A percentile compares a stretch with the other conserved stretches of the same genome.
Conservation (phyloP, 2,888 invertebrate species). For the Drosophila nr. fundita region DNA sequence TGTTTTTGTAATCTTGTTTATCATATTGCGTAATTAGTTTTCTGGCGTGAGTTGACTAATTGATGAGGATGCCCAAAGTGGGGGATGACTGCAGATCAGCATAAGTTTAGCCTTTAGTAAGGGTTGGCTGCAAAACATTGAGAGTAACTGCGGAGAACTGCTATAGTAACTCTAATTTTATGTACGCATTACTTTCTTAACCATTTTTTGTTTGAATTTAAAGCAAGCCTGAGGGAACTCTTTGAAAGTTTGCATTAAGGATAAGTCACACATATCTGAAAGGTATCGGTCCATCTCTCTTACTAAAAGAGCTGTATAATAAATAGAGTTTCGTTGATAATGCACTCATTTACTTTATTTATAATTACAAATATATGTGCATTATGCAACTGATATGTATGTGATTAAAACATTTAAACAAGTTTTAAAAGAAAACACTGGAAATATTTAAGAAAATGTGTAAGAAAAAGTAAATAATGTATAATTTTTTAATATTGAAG, state of each 20-base stretch:
- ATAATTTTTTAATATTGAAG: neutral
- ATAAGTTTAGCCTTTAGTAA: neutral
- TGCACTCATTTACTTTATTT: neutral
- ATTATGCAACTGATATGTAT: neutral
- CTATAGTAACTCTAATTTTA: neutral
- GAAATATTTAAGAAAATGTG: no score
- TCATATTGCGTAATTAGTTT: slow-evolving; percentile 53
- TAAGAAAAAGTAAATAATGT: neutral
- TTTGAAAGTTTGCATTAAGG: neutral
- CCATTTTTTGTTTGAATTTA: neutral
- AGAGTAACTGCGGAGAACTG: rapidly evolving
- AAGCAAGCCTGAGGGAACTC: neutral
- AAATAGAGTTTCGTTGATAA: neutral
- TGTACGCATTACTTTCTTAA: neutral
- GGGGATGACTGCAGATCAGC: neutral
- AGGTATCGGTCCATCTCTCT: neutral
- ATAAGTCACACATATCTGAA: neutral
- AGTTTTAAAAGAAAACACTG: no score
- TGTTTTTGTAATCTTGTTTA: slow-evolving; percentile 34
- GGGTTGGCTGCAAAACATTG: neutral
- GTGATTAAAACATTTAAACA: no score
- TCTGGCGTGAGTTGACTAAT: slow-evolving; percentile 48
- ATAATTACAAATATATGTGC: neutral
- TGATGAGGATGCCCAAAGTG: slow-evolving; percentile 24
- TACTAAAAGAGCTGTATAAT: neutral